Base-by-base conservation (phyloP, 2,888 invertebrate species). In the Pandemis corylana region DNA sequence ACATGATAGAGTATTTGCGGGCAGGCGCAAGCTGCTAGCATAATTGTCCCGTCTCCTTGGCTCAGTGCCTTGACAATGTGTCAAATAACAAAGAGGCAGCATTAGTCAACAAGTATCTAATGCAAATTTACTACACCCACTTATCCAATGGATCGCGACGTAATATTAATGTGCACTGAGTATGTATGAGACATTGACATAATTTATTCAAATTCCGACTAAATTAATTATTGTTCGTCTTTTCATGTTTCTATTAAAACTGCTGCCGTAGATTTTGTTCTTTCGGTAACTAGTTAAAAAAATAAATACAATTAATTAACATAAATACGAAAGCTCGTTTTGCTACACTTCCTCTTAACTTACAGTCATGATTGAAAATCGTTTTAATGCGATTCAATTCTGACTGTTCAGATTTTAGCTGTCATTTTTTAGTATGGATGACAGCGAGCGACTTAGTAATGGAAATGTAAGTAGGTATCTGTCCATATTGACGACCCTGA, bases 21-120 rank as follows among this genome's bases (percentile, higher is more conserved):
- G n/a, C 51, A n/a, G 44, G 46, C 46, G 20, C 12, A n/a, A 65
- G 65, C 9, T 28, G 64, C 28, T 12, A 44, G 36, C 65, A 42
- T 70, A 70, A 74, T 70, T 67, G 70, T 53, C 82, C 71, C 80
- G 81, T 87, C 84, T 86, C 88, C 87, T 90, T 89, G 89, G 85
- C 84, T 83, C 78, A 72, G 79, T 84, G 86, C 90, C 90, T 92
- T 92, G 91, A 89, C 89, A 92, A 86, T 89, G 89, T 85, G 87
- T 89, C 88, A 87, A 84, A 83, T 83, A 83, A 88, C 87, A 88
- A 90, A 89, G 87, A 86, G 81, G 80, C 76, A 79, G 81, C 85
- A 88, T 89, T 85, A 85, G 82, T 87, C 82, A 85, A 86, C 87
- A 81, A 79, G 87, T 88, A 36, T 36, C 28, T 36, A 85, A 89